A percentile compares a stretch with the other conserved stretches of the same genome.
Evolutionary conservation across 53 echinoderm and acorn worm species (phyloP).

Genomic region (Paracentrotus lividus): DNA sequence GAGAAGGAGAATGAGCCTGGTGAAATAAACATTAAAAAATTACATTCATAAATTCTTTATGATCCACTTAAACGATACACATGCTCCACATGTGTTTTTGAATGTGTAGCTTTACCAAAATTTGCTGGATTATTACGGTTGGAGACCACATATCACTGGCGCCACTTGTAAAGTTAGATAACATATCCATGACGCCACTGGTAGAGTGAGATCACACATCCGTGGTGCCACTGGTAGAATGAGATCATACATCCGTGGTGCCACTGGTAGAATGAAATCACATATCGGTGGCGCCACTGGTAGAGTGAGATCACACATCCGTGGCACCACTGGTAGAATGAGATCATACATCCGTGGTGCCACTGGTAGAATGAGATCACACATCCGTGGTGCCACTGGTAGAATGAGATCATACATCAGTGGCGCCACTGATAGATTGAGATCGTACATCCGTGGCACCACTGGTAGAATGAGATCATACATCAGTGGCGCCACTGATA

Average conservation of each 20-base stretch:
- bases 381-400: background rate
- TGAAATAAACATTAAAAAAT: too few species aligned
- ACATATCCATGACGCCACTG: background rate
- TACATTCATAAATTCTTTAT: too few species aligned
- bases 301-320: background rate
- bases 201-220: background rate
- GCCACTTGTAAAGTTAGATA: background rate
- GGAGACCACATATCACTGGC: background rate
- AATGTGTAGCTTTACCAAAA: too few species aligned
- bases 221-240: background rate
- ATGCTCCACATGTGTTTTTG: too few species aligned
- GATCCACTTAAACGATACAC: too few species aligned
- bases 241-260: background rate
- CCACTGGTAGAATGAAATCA: background rate
- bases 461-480: background rate
- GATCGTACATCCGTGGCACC: background rate
- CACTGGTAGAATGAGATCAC: too few species aligned
- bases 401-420: background rate
- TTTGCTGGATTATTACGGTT: too few species aligned
- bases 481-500: background rate
- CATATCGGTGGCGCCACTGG: background rate
- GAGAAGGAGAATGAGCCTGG: too few species aligned
- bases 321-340: background rate
- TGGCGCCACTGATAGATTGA: too few species aligned
- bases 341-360: too few species aligned